phyloP scores from a whole-genome alignment of 2,888 invertebrate genomes.

The Alloscopus bannaensis region DNA sequence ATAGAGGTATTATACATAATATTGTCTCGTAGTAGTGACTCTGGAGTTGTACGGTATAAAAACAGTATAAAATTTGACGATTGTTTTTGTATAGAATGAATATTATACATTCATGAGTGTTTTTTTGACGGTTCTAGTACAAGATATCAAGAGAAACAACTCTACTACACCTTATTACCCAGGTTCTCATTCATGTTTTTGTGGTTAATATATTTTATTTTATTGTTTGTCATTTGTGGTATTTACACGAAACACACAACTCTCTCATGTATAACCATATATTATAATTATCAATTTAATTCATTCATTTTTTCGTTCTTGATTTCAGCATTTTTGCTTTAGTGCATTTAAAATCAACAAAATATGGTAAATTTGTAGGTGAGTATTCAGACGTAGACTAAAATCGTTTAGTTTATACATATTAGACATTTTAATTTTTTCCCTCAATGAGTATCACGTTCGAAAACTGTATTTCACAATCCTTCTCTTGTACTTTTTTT shows the following conservation, averaged over 20 bases:
- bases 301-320: conserved; percentile 9
- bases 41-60: no score
- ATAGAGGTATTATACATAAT: neutral
- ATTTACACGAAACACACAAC: no score
- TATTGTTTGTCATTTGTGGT: neutral
- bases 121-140: conserved; percentile 13
- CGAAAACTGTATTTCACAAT: conserved; percentile 43
- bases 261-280: neutral
- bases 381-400: neutral
- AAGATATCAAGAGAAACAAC: neutral
- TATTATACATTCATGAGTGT: neutral
- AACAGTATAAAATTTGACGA: no score
- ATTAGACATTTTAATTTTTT: conserved; percentile 7
- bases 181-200: conserved; percentile 7
- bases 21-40: no score
- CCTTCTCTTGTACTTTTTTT: conserved; percentile 56
- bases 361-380: neutral
- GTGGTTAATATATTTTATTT: conserved; percentile 10
- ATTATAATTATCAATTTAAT: neutral
- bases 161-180: neutral
- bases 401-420: no score
- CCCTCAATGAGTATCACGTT: neutral
- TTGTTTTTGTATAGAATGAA: neutral
- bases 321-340: conserved; percentile 24
- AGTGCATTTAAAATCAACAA: conserved; percentile 16